Evolutionary conservation across 2,797 vertebrate genomes (phyloP), one percentile per base, ranked within the genome.

Genomic region (Manis javanica): DNA sequence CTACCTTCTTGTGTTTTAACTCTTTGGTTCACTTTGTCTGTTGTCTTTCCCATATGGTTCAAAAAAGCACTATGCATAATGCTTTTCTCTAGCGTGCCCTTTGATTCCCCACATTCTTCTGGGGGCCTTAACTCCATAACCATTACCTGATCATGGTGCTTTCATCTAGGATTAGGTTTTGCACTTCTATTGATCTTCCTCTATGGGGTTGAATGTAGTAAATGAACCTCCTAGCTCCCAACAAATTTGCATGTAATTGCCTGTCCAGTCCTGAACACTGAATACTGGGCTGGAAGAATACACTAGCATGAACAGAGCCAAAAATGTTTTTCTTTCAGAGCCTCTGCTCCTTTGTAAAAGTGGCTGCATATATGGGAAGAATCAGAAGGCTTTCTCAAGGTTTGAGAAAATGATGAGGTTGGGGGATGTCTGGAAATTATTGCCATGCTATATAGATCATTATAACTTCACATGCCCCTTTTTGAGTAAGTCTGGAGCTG

Each of bases 241-340:
- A 95, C 97, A 97, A 96, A 98, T 98, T 98, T 98, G 97, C 98
- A 98, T 98, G 98, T 97, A 98, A 98, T 98, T 98, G 98, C 97
- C 93, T 97, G 97, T 97, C 96, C 96, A 91, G 94, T 96, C 94
- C 94, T 83, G 63, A 91, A 75, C 93, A 26, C 87, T 85, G 94
- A 97, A 97, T 97, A 94, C 96, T 2, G 68, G 90, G 83, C 95
- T 97, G 57, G 95, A 97, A 96, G 97, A 97, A 97, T 96, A 96
- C 96, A 93, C 93, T 92, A 96, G 91, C 96, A 96, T 96, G 89
- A 95, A 92, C 59, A 51, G 92, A 97, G 97, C 96, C 97, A 93
- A 97, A 95, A 94, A 94, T 96, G 94, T 96, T 97, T 96, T 95
- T 63, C 93, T 96, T 97, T 97, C 81, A 97, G 95, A 98, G 93